Percentiles rank a stretch among this genome's conserved stretches.
Evolutionary conservation across 92 coral and sea anemone genomes (phyloP).

Genomic region (Parazoanthus atlanticus): DNA sequence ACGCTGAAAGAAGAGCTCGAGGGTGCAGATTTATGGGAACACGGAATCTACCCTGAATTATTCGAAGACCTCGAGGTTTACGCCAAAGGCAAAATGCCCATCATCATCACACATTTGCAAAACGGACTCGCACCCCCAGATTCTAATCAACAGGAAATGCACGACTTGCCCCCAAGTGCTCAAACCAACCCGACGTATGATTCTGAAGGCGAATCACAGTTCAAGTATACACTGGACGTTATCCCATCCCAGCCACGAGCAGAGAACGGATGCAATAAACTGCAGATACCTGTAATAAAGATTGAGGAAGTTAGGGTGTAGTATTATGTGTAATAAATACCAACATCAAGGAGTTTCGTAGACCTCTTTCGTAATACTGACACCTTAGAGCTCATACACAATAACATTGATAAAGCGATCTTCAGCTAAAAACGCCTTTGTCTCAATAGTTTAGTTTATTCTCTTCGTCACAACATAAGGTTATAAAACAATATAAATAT

Average conservation of each 20-base stretch:
- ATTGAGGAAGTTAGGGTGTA: background rate
- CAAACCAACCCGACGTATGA: background rate
- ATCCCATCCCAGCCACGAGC: background rate
- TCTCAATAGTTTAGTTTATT: too few relatives aligned
- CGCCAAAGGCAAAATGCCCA: background rate
- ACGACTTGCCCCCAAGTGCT: background rate
- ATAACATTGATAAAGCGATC: too few relatives aligned
- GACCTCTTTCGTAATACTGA: too few relatives aligned
- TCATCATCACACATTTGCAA: background rate
- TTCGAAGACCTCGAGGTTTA: background rate
- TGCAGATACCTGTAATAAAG: background rate
- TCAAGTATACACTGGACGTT: background rate
- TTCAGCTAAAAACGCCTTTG: too few relatives aligned
- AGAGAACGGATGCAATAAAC: background rate
- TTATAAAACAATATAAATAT: too few relatives aligned
- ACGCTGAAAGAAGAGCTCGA: conserved; percentile 77
- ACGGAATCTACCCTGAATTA: conserved; percentile 51
- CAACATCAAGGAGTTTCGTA: too few relatives aligned
- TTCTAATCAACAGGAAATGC: background rate
- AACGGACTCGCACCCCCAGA: background rate
- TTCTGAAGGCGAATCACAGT: background rate
- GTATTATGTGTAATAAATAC: background rate
- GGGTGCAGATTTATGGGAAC: conserved; percentile 85
- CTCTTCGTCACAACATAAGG: too few relatives aligned
- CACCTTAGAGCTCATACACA: too few relatives aligned